phyloP scores from a whole-genome alignment of 2,113 vertebrate species.

The Poeciliopsis turrubarensis region DNA sequence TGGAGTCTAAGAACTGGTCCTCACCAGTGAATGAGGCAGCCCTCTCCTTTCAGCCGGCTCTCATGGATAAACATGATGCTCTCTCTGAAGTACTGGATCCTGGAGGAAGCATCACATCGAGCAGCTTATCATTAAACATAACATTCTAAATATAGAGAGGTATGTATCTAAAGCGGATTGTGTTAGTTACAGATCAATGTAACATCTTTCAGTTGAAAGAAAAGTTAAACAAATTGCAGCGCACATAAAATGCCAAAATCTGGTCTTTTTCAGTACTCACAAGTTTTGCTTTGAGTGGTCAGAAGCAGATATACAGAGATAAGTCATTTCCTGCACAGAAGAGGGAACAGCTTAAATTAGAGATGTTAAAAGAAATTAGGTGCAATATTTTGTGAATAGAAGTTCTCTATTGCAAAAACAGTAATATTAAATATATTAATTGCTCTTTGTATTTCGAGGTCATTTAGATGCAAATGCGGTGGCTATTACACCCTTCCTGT shows the following conservation, averaged over 20 bases:
- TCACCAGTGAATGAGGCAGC: conserved; percentile 94
- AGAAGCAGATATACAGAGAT: conserved; percentile 88
- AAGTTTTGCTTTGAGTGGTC: conserved; percentile 86
- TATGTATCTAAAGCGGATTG: no score
- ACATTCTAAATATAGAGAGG: neutral
- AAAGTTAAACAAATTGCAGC: neutral
- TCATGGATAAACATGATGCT: conserved; percentile 92
- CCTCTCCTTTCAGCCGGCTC: conserved; percentile 85
- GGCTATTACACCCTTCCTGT: conserved; percentile 43
- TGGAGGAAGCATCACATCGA: conserved; percentile 46
- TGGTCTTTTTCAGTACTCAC: conserved; percentile 78
- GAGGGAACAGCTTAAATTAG: neutral
- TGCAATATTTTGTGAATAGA: neutral
- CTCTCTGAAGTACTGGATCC: conserved; percentile 90
- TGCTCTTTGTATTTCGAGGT: neutral
- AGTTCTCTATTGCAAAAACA: neutral
- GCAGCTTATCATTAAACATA: neutral
- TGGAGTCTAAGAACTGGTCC: neutral
- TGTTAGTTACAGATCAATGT: neutral
- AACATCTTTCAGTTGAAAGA: neutral
- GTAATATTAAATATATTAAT: neutral
- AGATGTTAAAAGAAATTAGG: neutral
- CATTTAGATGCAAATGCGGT: conserved; percentile 11
- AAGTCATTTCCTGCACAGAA: conserved; percentile 85
- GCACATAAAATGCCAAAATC: neutral